Evolutionary conservation across 2,888 invertebrate genomes (phyloP).

Genomic region (Homarus gammarus): DNA sequence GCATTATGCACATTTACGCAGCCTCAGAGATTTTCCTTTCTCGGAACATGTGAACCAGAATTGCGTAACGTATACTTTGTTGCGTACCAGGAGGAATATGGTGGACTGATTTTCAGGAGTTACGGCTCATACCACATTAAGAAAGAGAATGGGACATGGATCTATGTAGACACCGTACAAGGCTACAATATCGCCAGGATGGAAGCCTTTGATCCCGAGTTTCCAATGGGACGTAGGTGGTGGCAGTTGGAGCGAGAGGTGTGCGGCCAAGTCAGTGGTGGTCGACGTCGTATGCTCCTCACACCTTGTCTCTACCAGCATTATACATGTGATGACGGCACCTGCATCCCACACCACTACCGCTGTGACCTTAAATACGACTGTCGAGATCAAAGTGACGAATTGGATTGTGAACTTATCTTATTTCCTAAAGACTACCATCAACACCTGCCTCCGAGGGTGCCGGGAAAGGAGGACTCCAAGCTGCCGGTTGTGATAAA

Average conservation of each 20-base stretch:
- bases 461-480: conserved; percentile 30
- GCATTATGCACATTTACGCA: conserved; percentile 69
- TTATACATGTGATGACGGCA: conserved; percentile 73
- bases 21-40: conserved; percentile 65
- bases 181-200: conserved; percentile 63
- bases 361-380: conserved; percentile 75
- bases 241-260: conserved; percentile 66
- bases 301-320: conserved; percentile 64
- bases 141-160: conserved; percentile 65
- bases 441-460: conserved; percentile 68
- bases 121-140: conserved; percentile 73
- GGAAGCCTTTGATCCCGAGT: conserved; percentile 55
- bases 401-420: conserved; percentile 70
- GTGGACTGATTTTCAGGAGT: conserved; percentile 66
- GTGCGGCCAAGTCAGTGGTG: conserved; percentile 61
- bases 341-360: conserved; percentile 69
- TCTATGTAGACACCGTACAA: conserved; percentile 44
- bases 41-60: conserved; percentile 72
- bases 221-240: conserved; percentile 73
- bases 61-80: conserved; percentile 73
- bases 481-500: conserved; percentile 54
- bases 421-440: conserved; percentile 70
- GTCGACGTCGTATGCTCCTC: conserved; percentile 55
- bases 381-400: conserved; percentile 73
- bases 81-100: conserved; percentile 67